These are phyloP conservation scores for Drymonia ruficornis DNA, from an alignment of 2,888 invertebrate genomes.

Conservation along the genomic window DNA sequence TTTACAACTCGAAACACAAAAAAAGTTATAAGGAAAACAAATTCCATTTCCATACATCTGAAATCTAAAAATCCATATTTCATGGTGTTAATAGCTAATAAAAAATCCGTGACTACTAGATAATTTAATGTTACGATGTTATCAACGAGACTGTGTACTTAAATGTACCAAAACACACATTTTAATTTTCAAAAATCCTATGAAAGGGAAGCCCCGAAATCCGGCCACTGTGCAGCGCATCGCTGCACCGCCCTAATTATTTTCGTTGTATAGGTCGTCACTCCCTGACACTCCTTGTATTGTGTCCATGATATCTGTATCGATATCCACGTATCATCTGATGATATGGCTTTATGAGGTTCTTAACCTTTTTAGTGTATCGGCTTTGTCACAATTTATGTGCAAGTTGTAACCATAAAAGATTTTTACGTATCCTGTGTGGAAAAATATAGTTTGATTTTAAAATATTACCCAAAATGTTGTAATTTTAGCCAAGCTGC, in stretches of 20 bases:
- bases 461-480: not conserved
- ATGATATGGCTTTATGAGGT: slow-evolving; percentile 13
- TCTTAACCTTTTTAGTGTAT: slow-evolving; percentile 17
- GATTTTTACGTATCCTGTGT: slow-evolving; percentile 21
- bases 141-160: too few species aligned
- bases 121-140: too few species aligned
- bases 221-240: too few species aligned
- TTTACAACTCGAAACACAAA: too few species aligned
- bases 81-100: too few species aligned
- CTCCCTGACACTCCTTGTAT: slow-evolving; percentile 14
- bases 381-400: slow-evolving; percentile 19
- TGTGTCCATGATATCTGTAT: slow-evolving; percentile 12
- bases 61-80: too few species aligned
- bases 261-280: slow-evolving; percentile 38
- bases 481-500: not conserved
- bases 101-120: too few species aligned
- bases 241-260: slow-evolving; percentile 39
- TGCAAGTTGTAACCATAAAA: slow-evolving; percentile 12
- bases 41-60: too few species aligned
- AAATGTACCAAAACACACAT: too few species aligned
- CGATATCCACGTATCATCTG: not conserved
- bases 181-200: too few species aligned
- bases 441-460: slow-evolving; percentile 9
- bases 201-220: too few species aligned
- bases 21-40: too few species aligned